Percentiles rank a stretch among this genome's conserved stretches.
phyloP scores from a whole-genome alignment of 23 tunicate genomes.

The Clavelina lepadiformis region DNA sequence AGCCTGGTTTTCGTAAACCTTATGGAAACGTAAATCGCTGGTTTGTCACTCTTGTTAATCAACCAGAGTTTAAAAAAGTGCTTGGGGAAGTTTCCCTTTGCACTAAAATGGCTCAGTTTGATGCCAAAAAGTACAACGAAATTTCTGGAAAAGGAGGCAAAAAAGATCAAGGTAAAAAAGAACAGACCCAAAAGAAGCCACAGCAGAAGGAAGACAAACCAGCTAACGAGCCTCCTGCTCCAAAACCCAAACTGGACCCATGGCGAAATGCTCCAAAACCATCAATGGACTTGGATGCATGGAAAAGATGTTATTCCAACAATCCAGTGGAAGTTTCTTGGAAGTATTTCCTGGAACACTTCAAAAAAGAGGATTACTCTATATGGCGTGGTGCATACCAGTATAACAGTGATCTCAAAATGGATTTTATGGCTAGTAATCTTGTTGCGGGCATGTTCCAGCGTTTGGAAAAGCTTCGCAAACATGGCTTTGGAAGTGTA shows the following conservation, averaged over 20 bases:
- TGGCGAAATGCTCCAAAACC: conserved; percentile 68
- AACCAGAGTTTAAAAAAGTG: conserved; percentile 78
- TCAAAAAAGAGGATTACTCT: conserved; percentile 82
- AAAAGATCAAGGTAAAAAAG: conserved; percentile 23
- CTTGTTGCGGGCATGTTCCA: conserved; percentile 64
- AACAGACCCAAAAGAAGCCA: conserved; percentile 15
- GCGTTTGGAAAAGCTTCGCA: conserved; percentile 68
- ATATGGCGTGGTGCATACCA: conserved; percentile 69
- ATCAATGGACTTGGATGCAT: conserved; percentile 70
- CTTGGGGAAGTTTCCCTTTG: conserved; percentile 71
- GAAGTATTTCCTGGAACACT: conserved; percentile 77
- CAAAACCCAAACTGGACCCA: conserved; percentile 59
- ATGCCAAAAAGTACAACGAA: conserved; percentile 91
- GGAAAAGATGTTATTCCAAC: conserved; percentile 74
- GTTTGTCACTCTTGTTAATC: conserved; percentile 83
- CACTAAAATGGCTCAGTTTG: conserved; percentile 91
- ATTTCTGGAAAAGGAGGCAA: conserved; percentile 77
- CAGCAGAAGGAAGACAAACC: conserved; percentile 31
- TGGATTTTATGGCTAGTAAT: conserved; percentile 63
- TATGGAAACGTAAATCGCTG: conserved; percentile 82
- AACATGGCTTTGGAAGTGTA: conserved; percentile 47
- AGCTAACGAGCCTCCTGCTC: conserved; percentile 28
- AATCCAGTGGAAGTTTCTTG: conserved; percentile 9
- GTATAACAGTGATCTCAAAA: conserved; percentile 60
- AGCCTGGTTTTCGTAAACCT: conserved; percentile 57